Percentiles rank a stretch among this genome's conserved stretches.
Conservation (phyloP, 2,888 invertebrate genomes). For the Oconnorella tubifera region DNA sequence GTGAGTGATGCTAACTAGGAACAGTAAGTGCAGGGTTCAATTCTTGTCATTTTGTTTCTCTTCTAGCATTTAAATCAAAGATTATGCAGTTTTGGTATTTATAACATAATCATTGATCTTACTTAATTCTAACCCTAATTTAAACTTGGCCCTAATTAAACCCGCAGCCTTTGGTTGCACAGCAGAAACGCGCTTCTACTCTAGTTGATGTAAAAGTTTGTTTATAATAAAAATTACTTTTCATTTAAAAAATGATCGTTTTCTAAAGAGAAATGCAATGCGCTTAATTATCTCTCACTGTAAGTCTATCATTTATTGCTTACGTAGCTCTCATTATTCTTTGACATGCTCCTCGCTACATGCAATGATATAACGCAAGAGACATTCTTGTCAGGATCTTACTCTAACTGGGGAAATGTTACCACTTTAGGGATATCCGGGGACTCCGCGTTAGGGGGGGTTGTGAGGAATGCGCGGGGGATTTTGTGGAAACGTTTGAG, state of each 20-base stretch:
- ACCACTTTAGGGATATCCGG: neutral
- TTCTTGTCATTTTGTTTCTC: too few species aligned
- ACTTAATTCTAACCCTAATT: too few species aligned
- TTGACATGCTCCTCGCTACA: constrained; percentile 59
- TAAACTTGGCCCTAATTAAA: too few species aligned
- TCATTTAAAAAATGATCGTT: too few species aligned
- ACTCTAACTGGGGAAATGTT: neutral
- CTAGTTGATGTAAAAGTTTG: too few species aligned
- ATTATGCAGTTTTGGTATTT: too few species aligned
- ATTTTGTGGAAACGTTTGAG: constrained; percentile 52
- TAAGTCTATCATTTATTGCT: neutral
- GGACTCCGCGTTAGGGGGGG: neutral
- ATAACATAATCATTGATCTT: too few species aligned
- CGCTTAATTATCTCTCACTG: neutral
- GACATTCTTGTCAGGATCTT: constrained; percentile 42
- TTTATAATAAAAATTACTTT: too few species aligned
- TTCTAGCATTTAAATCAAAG: too few species aligned
- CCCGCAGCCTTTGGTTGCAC: too few species aligned
- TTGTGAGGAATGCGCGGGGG: constrained; percentile 44
- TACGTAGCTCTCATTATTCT: constrained; percentile 59
- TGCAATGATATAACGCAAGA: constrained; percentile 50
- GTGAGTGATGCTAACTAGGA: constrained; percentile 15
- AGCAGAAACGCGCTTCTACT: too few species aligned
- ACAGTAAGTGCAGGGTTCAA: neutral
- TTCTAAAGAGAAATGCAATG: too few species aligned